Base-by-base conservation (phyloP, 2,888 invertebrate species). In the Himalopsyche japonica region DNA sequence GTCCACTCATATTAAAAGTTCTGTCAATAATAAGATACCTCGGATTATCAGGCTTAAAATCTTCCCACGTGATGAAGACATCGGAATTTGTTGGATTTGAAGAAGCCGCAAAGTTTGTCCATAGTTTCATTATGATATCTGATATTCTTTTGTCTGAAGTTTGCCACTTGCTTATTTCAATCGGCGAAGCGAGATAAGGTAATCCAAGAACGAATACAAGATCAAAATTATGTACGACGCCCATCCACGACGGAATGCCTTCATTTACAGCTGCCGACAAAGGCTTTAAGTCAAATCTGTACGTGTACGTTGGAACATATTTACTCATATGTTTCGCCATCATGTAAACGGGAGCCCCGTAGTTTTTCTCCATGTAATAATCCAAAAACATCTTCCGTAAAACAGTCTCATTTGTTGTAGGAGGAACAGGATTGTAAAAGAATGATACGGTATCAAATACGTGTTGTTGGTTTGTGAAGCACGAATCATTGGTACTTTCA, bases 151-250 rank as follows among this genome's bases (percentile, higher is more conserved):
- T 96, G 89, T 97, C 97, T 81, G 94, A 93, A 81, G 93, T 92
- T 88, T 96, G 95, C 97, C 97, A 97, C 88, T 94, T 94, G 43
- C 92, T 91, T 80, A 93, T 91, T 87, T 93, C 93, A 87, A 93
- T 92, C 2, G 93, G 92, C 49, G 93, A 90, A 7, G 93, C 93
- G 92, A 95, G 94, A 89, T 95, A 94, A 0, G 97, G 97, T 88
- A 97, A 92, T 0, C 97, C 97, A 93, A 96, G 97, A 7, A 96
- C 93, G 89, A 96, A 96, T 79, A 96, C 95, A 86, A 97, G 92
- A 89, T 97, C 97, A 87, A 95, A 96, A 89, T 96, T 94, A 89
- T 97, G 96, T 0, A 97, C 96, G 0, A 97, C 96, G 24, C 94
- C 94, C 0, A 96, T 94, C 96, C 97, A 97, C 77, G 94, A 94